Conservation (phyloP, 2,113 vertebrate species). For the Gallinago jamesoni region DNA sequence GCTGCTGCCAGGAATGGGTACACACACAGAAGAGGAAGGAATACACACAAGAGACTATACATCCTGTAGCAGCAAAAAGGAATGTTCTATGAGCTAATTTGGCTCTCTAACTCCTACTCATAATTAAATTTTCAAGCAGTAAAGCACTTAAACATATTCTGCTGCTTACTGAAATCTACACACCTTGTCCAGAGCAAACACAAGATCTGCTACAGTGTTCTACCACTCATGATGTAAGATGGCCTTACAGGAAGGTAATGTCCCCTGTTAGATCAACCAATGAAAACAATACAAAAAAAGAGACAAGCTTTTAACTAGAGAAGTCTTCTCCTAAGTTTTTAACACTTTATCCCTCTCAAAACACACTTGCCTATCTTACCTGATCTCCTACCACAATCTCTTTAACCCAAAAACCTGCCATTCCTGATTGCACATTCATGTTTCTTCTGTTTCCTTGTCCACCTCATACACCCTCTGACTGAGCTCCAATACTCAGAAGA, state of each 20-base stretch:
- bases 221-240: background rate
- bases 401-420: background rate
- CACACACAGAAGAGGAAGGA: background rate
- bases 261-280: background rate
- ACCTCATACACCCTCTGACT: background rate
- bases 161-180: background rate
- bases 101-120: background rate
- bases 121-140: background rate
- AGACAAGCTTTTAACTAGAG: background rate
- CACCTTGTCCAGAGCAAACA: background rate
- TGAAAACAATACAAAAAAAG: background rate
- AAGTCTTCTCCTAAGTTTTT: background rate
- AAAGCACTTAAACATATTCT: background rate
- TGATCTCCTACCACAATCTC: background rate
- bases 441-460: background rate
- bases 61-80: background rate
- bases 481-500: background rate
- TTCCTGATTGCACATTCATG: background rate
- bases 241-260: background rate
- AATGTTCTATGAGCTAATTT: background rate
- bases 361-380: background rate
- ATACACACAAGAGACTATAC: background rate
- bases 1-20: background rate
- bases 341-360: background rate
- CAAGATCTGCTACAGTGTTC: background rate